Percentiles rank a stretch among this genome's conserved stretches.
phyloP scores from a whole-genome alignment of 92 coral and sea anemone genomes.

The Porites divaricata region DNA sequence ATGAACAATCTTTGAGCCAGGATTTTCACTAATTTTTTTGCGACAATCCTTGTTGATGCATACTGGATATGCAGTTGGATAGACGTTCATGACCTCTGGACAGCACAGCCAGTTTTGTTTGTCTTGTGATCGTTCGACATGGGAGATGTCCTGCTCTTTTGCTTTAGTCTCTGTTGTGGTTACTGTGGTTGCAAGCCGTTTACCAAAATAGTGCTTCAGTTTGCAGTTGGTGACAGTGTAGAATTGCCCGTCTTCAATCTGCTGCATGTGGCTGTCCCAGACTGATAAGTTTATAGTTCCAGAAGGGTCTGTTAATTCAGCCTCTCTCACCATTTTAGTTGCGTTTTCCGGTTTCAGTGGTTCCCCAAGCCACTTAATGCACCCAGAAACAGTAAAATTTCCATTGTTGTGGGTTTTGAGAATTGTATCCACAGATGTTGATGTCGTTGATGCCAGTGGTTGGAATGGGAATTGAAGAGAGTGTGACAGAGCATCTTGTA shows the following conservation, averaged over 20 bases:
- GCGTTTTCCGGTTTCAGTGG: no score
- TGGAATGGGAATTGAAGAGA: constrained; percentile 5
- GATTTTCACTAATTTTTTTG: constrained; percentile 32
- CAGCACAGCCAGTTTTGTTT: constrained; percentile 23
- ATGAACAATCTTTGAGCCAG: constrained; percentile 32
- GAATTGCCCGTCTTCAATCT: constrained; percentile 44
- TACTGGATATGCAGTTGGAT: constrained; percentile 18
- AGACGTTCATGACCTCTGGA: constrained; percentile 5
- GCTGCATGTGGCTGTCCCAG: constrained; percentile 49
- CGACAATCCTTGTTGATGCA: constrained; percentile 45
- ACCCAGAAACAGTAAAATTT: background rate
- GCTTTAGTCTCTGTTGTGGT: background rate
- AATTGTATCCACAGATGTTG: background rate
- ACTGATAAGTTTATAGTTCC: constrained; percentile 55
- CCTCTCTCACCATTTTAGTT: no score
- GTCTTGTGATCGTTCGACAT: no score
- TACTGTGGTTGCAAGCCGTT: constrained; percentile 8
- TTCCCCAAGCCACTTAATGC: no score
- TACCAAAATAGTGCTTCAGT: constrained; percentile 7
- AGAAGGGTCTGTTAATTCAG: constrained; percentile 27
- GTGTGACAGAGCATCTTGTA: background rate
- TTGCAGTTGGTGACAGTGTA: constrained; percentile 32
- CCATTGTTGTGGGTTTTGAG: background rate
- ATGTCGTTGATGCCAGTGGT: constrained; percentile 5
- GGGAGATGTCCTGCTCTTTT: background rate